Base-by-base conservation (phyloP, 2,797 vertebrate genomes). In the Phaenicophaeus curvirostris region DNA sequence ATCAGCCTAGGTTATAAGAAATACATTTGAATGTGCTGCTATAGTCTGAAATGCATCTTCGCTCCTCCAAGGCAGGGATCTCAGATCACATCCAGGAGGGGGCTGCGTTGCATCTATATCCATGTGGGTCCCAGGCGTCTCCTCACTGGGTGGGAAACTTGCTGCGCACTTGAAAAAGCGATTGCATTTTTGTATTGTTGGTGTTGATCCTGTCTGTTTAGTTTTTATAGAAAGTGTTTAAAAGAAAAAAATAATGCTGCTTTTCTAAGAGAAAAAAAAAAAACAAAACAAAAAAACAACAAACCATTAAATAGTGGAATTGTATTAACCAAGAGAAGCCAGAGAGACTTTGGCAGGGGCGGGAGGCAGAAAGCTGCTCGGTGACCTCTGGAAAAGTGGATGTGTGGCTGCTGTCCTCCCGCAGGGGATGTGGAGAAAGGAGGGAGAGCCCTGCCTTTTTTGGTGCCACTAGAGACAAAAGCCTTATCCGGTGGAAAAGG, bases 11-110 rank as follows among this genome's bases (percentile, higher is more conserved):
- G 88, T 80, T 87, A 81, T 65, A 31, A 86, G 69, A 75, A 75
- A 74, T 91, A 58, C 77, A 55, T 85, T 62, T 55, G 55, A 96
- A 94, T 8, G 95, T 97, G 96, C 96, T 97, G 97, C 97, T 97
- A 97, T 82, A 30, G 86, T 93, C 95, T 65, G 91, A 83, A 86
- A 31, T 69, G 89, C 87, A 33, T 88, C 84, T 94, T 53, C 78
- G 9, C 66, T 27, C 54, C 63, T 54, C 63, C 86, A 33, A 25
- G 88, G 88, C 74, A 61, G 91, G 74, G 71, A 48, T 51, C 63
- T 44, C 2, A 7, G 85, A 3, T 77, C 11, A 0, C 1, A 3
- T 41, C 48, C 59, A 1, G 71, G 74, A 85, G 15, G 63, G 86
- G 65, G 91, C 78, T 9, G 62, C 0, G 54, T 11, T 3, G 39